A percentile compares a stretch with the other conserved stretches of the same genome.
Conservation (phyloP, 1,140 invertebrate species). For the Cyclina sinensis region DNA sequence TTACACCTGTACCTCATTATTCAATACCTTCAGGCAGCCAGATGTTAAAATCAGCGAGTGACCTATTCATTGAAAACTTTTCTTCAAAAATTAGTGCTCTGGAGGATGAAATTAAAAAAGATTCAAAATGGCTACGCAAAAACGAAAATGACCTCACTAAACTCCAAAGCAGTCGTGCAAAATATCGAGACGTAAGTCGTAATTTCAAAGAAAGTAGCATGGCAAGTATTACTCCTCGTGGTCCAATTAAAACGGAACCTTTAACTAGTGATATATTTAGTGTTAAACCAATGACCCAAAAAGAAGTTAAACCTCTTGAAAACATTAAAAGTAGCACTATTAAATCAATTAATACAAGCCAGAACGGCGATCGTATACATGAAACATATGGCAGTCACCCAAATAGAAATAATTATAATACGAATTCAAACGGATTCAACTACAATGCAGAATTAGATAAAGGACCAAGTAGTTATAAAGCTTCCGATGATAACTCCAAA, state of each 20-base stretch:
- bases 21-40: constrained; percentile 59
- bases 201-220: constrained; percentile 44
- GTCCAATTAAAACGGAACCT: constrained; percentile 44
- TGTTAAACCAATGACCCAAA: constrained; percentile 63
- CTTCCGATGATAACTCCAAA: constrained; percentile 70
- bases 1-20: constrained; percentile 41
- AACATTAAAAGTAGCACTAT: constrained; percentile 62
- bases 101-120: constrained; percentile 77
- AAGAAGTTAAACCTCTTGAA: constrained; percentile 74
- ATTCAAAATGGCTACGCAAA: constrained; percentile 73
- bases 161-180: constrained; percentile 50
- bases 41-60: constrained; percentile 73
- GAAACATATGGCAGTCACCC: neutral
- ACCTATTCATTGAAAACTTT: constrained; percentile 80
- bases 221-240: constrained; percentile 25
- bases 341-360: constrained; percentile 30
- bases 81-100: constrained; percentile 73
- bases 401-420: constrained; percentile 47
- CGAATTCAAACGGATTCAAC: constrained; percentile 29
- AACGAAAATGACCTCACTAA: constrained; percentile 52
- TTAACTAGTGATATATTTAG: constrained; percentile 67
- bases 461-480: constrained; percentile 68
- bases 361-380: constrained; percentile 22
- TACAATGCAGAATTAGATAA: constrained; percentile 67
- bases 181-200: constrained; percentile 16